A percentile compares a stretch with the other conserved stretches of the same genome.
These are phyloP conservation scores for Leptopilina drosophilae DNA, from an alignment of 2,888 invertebrate genomes.

Conservation along the genomic window DNA sequence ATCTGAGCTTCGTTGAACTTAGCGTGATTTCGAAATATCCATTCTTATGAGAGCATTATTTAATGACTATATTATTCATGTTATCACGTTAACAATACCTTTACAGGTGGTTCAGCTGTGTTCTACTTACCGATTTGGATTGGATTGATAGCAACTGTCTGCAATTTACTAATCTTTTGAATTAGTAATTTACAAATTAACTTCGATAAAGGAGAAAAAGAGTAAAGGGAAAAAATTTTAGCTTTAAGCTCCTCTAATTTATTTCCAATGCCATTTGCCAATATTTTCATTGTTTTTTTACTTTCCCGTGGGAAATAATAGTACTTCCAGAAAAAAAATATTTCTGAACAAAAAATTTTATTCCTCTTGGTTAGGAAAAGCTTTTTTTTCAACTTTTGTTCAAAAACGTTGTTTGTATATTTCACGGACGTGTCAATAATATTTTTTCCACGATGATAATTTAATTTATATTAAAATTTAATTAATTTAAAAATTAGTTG, in stretches of 20 bases:
- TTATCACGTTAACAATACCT: constrained; percentile 38
- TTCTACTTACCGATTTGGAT: constrained; percentile 32
- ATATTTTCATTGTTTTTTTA: not conserved
- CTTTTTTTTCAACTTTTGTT: too few species aligned
- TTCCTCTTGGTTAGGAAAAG: too few species aligned
- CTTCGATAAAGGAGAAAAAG: not conserved
- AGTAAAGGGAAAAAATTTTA: not conserved
- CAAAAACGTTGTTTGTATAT: too few species aligned
- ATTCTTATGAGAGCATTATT: constrained; percentile 34
- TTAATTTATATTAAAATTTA: too few species aligned
- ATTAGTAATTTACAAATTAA: constrained; percentile 32
- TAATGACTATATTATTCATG: constrained; percentile 33
- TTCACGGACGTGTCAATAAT: too few species aligned
- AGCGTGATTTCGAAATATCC: constrained; percentile 32
- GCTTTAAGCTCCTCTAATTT: not conserved
- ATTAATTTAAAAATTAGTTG: too few species aligned
- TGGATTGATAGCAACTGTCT: constrained; percentile 33
- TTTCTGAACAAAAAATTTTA: too few species aligned
- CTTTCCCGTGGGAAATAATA: too few species aligned
- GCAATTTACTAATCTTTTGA: constrained; percentile 25
- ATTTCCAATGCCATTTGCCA: not conserved
- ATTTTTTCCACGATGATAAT: too few species aligned
- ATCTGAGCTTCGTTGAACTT: constrained; percentile 34
- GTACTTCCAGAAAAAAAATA: too few species aligned
- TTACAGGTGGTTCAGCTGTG: constrained; percentile 32